Evolutionary conservation across 2,888 invertebrate genomes (phyloP), one percentile per base, ranked within the genome.

Genomic region (Lepidocyrtoides sp.): DNA sequence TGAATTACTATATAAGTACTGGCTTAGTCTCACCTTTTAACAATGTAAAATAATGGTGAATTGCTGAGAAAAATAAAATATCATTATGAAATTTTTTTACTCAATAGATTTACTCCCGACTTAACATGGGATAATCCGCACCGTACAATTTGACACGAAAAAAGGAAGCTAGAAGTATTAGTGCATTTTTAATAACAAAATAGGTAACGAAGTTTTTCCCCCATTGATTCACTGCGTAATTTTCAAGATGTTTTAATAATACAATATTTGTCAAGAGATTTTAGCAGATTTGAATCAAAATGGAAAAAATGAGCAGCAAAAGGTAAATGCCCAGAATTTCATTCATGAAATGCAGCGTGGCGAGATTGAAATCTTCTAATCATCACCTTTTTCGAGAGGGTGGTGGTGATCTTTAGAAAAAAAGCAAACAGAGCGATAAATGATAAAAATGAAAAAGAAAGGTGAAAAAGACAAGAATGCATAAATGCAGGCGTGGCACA

Each of bases 221-320:
- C n/a, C n/a, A n/a, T n/a, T n/a, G n/a, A n/a, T n/a, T n/a, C n/a
- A n/a, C n/a, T n/a, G n/a, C n/a, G n/a, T n/a, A n/a, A n/a, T n/a
- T n/a, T n/a, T n/a, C n/a, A n/a, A n/a, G n/a, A n/a, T n/a, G n/a
- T n/a, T n/a, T n/a, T n/a, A n/a, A n/a, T n/a, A n/a, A n/a, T n/a
- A 63, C 20, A 63, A 63, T 29, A 63, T 54, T 54, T 54, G 8
- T 54, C 3, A 51, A 8, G 51, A 26, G 3, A 12, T 66, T 17
- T 4, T 17, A 36, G n/a, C 1, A 63, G 63, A 63, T 63, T 63
- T 63, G 1, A 63, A 63, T 63, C 63, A 66, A 66, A 32, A 32
- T 29, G 17, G 66, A 36, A 32, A 66, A 66, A 66, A 36, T 66
- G 66, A 66, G 66, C 66, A 66, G 66, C 66, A 66, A 63, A 63